Base-by-base conservation (phyloP, 2,797 vertebrate species). In the Rhynchotus rufescens region DNA sequence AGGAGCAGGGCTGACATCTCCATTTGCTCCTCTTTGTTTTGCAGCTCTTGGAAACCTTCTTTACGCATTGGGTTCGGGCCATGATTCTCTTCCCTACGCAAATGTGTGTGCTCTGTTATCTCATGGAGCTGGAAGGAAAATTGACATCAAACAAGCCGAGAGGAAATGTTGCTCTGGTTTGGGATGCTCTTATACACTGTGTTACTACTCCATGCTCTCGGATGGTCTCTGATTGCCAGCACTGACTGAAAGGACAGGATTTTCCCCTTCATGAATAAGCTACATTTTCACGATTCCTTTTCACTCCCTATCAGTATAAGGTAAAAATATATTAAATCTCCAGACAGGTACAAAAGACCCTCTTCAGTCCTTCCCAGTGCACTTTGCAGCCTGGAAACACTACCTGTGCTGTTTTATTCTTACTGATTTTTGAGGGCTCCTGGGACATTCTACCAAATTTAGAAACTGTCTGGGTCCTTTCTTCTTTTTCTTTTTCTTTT, bases 131-230 rank as follows among this genome's bases (percentile, higher is more conserved):
- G 2, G 11, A 10, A 21, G 71, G 47, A 65, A 17, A 12, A 9
- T 16, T 32, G n/a, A 76, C 7, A 0, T 3, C 52, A 57, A 38
- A 26, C 12, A 6, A 20, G 6, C 10, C 6, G 60, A 51, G 19
- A 40, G 16, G 40, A 57, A 65, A 9, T 0, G 0, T 34, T 45
- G 36, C 30, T 85, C 52, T 3, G 0, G 2, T 49, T 15, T 4
- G 8, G 32, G 74, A 14, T 15, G 1, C 6, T 76, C 9, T 51
- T 54, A 21, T 49, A 61, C 45, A 20, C 61, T 0, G 0, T 16
- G 14, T 79, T 21, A 22, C 36, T 54, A 12, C 75, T 51, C 57
- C 34, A 8, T 5, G 0, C 12, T 32, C 85, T 34, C 1, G 1
- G 26, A 62, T 61, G 82, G 40, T 6, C n/a, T 90, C 59, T 56